Evolutionary conservation across 2,797 vertebrate genomes (phyloP), one percentile per base, ranked within the genome.

Genomic region (Echiichthys vipera): DNA sequence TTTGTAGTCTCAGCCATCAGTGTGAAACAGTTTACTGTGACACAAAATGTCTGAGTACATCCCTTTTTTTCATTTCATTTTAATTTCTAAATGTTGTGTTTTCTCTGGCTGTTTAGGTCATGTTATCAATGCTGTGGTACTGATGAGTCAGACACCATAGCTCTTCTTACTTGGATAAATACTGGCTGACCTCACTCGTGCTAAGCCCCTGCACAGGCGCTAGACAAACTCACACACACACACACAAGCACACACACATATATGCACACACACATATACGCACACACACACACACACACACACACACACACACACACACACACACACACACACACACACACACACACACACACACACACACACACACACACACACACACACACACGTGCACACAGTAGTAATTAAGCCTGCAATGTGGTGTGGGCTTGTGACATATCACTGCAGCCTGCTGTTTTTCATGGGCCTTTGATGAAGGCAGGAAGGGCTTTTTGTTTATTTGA

Each of bases 341-440:
- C 56, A 55, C 39, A 32, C 49, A 42, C 46, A 51, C 24, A 43
- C 61, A 55, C 62, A 71, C 37, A 53, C 25, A 47, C 57, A 65
- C 27, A 39, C 69, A 49, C 72, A 71, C 42, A 45, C 63, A 54
- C 55, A 47, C 63, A 70, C 55, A 58, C 67, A 69, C 67, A 74
- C 74, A 77, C 69, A 66, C 32, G 65, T 51, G 56, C 58, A 66
- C 59, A 77, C 65, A 67, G 20, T 43, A 49, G 82, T 81, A 91
- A 92, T 92, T 84, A 90, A 73, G 65, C 61, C 47, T 71, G 86
- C 88, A 89, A 90, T 90, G 88, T 93, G 80, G 78, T 64, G 74
- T 87, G 70, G 70, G 66, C 74, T 54, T 67, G 91, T 92, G 89
- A 91, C 87, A 93, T 94, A 93, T 93, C 78, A 36, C 78, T 66